Evolutionary conservation across 2,113 vertebrate genomes (phyloP), one percentile per base, ranked within the genome.

Genomic region (Gambusia holbrooki): DNA sequence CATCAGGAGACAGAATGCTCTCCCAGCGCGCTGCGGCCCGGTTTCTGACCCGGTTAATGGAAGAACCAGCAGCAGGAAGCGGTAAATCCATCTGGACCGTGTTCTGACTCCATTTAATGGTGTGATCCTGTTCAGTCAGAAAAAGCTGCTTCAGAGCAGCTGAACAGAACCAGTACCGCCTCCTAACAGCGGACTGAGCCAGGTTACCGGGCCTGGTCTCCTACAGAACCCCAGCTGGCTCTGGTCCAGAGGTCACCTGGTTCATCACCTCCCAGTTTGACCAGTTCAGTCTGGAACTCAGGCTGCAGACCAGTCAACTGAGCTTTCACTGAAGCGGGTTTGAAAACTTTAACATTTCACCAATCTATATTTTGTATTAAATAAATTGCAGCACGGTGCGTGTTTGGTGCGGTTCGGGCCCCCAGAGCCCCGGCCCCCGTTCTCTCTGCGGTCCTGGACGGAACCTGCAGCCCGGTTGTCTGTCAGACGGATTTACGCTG

Each of bases 401-500:
- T 35, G 35, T 35, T 35, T 37, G 35, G 35, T 37, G 11, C 10
- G 10, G 35, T 37, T 37, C 10, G 35, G 35, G 10, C 10, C 35
- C 10, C 35, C 35, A 37, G 35, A 37, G 0, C 10, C 9, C 35
- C 35, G 35, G 35, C 8, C 35, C 35, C 35, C 35, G 35, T 70
- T 29, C 66, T 65, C 45, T 32, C 29, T 0, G 27, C 48, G 70
- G 62, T 67, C 66, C 11, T 12, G 66, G 85, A 85, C 81, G 82
- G 48, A 82, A 84, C 71, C 82, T 80, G 77, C 73, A 69, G 58
- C 33, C 40, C 14, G 40, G 40, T 2, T 10, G 71, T 78, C 86
- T 84, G 86, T 91, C 88, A 82, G 27, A 13, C 63, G 45, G 15
- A 74, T 83, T 75, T 67, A 0, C 6, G 2, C 40, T 42, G 84